Conservation (phyloP, 2,797 vertebrate species). For the Okamejei kenojei region DNA sequence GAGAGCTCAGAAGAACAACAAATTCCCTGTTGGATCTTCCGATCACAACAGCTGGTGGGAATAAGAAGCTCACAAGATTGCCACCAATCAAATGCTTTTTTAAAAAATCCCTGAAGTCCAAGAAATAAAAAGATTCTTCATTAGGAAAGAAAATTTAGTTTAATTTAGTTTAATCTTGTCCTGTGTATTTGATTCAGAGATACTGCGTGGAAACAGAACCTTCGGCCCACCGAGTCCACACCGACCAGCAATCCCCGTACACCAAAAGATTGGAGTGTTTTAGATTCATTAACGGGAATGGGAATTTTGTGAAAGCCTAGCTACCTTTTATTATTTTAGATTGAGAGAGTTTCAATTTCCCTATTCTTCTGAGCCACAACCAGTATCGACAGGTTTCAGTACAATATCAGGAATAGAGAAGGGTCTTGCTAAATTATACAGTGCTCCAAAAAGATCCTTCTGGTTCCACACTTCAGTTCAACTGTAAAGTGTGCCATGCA, state of each 20-base stretch:
- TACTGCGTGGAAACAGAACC: no score
- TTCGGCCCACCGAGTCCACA: no score
- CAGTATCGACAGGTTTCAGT: background rate
- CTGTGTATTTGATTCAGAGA: no score
- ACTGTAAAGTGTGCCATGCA: background rate
- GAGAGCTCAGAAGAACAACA: no score
- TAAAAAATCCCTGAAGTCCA: background rate
- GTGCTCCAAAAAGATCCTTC: background rate
- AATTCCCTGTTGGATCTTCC: no score
- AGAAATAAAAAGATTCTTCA: background rate
- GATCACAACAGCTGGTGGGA: no score
- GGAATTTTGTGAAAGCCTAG: background rate
- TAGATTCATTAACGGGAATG: background rate
- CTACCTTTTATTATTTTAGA: background rate
- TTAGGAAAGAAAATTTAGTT: background rate
- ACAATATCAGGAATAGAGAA: background rate
- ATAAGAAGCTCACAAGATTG: no score
- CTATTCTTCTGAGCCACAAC: background rate
- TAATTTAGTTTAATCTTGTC: no score
- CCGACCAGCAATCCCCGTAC: no score
- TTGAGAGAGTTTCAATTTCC: background rate
- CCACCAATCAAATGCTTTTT: background rate
- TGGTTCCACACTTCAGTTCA: background rate
- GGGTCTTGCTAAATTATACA: no score
- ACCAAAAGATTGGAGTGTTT: background rate